Evolutionary conservation across 2,113 vertebrate genomes (phyloP).

Genomic region (Lepus timidus): DNA sequence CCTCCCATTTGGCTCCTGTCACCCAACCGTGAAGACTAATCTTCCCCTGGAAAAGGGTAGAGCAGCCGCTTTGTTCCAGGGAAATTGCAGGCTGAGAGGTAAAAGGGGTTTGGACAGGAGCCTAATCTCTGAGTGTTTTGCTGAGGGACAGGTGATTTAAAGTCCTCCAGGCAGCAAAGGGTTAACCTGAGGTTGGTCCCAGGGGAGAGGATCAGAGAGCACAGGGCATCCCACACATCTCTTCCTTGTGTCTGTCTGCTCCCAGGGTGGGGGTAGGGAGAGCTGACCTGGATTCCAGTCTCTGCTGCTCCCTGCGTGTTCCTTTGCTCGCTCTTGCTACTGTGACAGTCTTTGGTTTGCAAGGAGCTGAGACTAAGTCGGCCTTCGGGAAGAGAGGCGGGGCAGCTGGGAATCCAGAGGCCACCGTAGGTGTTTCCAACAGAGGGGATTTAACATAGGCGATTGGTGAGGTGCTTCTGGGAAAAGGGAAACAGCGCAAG

Average conservation of each 20-base stretch:
- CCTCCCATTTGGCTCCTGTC: conserved; percentile 74
- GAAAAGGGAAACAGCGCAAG: background rate
- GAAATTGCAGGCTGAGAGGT: conserved; percentile 69
- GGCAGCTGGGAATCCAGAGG: background rate
- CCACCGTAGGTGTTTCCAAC: background rate
- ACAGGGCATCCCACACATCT: background rate
- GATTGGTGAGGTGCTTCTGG: background rate
- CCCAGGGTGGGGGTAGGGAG: background rate
- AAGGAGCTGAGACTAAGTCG: background rate
- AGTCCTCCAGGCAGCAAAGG: background rate
- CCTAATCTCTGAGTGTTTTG: conserved; percentile 52
- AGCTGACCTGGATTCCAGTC: background rate
- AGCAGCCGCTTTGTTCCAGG: conserved; percentile 71
- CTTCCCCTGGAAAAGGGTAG: conserved; percentile 61
- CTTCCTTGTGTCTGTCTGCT: background rate
- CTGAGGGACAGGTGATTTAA: conserved; percentile 53
- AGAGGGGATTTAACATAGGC: background rate
- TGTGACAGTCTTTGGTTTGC: background rate
- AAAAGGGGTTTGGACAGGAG: conserved; percentile 58
- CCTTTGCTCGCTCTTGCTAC: too few species aligned
- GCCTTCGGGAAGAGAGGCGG: background rate
- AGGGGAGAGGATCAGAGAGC: background rate
- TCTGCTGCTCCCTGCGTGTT: background rate
- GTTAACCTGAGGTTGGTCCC: conserved; percentile 44
- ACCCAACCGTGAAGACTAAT: conserved; percentile 69